Conservation (phyloP, 2,113 vertebrate species). For the Ammospiza caudacuta region DNA sequence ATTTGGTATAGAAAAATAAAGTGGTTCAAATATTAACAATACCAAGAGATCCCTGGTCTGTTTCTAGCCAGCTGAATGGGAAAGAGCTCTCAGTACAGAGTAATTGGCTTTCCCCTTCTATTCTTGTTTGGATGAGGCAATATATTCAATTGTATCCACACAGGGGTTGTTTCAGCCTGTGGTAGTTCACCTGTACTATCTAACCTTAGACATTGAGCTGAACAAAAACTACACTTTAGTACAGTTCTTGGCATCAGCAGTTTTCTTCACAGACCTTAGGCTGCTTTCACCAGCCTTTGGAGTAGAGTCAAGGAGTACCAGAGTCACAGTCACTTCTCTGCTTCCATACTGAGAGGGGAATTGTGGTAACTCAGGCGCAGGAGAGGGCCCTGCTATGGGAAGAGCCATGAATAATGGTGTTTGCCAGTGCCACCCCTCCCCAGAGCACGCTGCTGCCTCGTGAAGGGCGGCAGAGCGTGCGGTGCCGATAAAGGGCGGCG, state of each 20-base stretch:
- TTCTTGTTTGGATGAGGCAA: background rate
- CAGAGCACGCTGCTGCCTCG: background rate
- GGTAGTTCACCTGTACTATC: background rate
- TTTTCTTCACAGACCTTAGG: background rate
- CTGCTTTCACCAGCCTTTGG: background rate
- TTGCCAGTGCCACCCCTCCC: background rate
- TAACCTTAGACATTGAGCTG: background rate
- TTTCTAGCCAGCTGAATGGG: conserved; percentile 73
- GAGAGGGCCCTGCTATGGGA: background rate
- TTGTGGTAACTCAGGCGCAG: background rate
- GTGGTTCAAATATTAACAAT: conserved; percentile 76
- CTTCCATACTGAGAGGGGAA: background rate
- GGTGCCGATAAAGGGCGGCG: background rate
- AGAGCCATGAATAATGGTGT: background rate
- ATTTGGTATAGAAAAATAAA: conserved; percentile 73
- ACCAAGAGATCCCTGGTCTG: conserved; percentile 65
- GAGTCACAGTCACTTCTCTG: background rate
- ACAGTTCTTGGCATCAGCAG: background rate
- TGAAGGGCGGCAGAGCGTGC: background rate
- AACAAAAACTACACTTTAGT: background rate
- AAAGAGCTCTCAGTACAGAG: conserved; percentile 76
- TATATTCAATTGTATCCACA: background rate
- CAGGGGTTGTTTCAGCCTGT: background rate
- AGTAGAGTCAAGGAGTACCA: background rate
- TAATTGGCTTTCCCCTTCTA: conserved; percentile 70